A percentile compares a stretch with the other conserved stretches of the same genome.
Evolutionary conservation across 2,113 vertebrate species (phyloP).

Genomic region (Spermophilus dauricus): DNA sequence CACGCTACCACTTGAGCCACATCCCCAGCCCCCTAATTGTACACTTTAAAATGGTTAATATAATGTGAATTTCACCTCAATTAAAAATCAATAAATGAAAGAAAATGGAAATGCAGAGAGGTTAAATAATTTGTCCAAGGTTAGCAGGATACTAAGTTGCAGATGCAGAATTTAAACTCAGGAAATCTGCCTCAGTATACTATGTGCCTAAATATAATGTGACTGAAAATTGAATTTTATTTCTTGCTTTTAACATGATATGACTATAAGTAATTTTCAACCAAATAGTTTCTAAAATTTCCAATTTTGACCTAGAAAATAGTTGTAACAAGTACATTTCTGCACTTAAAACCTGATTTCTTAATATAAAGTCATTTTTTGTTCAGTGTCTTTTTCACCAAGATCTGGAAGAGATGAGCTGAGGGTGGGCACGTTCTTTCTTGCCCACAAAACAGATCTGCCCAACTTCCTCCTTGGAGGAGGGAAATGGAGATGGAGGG

Average conservation of each 20-base stretch:
- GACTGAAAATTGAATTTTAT: background rate
- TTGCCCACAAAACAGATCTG: background rate
- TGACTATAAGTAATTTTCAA: background rate
- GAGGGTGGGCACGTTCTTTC: background rate
- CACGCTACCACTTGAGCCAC: too few relatives aligned
- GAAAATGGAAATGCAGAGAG: background rate
- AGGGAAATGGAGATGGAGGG: background rate
- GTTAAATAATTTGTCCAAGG: background rate
- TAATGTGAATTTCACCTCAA: background rate
- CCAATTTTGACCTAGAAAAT: background rate
- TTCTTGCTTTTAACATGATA: conserved; percentile 30
- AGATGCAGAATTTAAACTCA: background rate
- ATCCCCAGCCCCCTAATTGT: background rate
- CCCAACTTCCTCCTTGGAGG: background rate
- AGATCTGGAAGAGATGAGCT: background rate
- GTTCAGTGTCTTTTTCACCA: background rate
- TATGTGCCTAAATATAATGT: background rate
- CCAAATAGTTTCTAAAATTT: background rate
- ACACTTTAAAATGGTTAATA: background rate
- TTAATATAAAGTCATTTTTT: background rate
- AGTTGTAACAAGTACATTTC: background rate
- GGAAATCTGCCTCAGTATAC: background rate
- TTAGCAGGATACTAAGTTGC: background rate
- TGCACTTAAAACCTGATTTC: background rate
- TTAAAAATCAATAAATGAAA: background rate